phyloP scores from a whole-genome alignment of 2,888 invertebrate species.

The Sphaerophoria taeniata region DNA sequence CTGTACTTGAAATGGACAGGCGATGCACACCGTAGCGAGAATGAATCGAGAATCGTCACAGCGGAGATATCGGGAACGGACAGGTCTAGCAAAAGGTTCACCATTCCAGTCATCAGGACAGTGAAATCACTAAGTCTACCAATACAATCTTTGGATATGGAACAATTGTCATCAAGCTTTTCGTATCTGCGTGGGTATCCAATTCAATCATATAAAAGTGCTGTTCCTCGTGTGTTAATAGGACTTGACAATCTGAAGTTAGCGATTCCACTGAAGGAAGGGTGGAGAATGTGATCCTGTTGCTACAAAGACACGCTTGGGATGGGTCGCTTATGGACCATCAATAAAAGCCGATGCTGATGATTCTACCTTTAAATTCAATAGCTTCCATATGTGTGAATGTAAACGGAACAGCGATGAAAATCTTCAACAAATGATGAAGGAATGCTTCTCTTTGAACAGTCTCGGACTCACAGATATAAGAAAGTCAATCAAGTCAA shows the following conservation, averaged over 20 bases:
- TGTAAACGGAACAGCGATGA: neutral
- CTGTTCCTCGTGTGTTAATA: neutral
- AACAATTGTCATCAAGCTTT: neutral
- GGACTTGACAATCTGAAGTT: constrained; percentile 4
- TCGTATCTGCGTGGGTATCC: neutral
- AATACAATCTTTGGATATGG: neutral
- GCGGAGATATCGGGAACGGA: constrained; percentile 6
- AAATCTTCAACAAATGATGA: neutral
- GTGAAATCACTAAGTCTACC: neutral
- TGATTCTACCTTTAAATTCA: too few relatives aligned
- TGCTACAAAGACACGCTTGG: constrained; percentile 6
- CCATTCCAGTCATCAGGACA: neutral
- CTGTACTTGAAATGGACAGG: constrained; percentile 1
- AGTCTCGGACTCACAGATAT: neutral
- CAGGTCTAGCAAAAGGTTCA: neutral
- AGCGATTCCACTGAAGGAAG: neutral
- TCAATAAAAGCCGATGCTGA: neutral
- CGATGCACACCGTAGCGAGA: neutral
- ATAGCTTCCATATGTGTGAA: neutral
- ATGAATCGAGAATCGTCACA: constrained; percentile 10
- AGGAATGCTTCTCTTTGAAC: neutral
- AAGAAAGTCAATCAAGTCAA: neutral
- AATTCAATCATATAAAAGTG: neutral
- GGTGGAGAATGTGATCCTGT: neutral
- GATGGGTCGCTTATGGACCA: neutral